A percentile compares a stretch with the other conserved stretches of the same genome.
phyloP scores from a whole-genome alignment of 1,140 invertebrate genomes.

The Rhynchophorus ferrugineus region DNA sequence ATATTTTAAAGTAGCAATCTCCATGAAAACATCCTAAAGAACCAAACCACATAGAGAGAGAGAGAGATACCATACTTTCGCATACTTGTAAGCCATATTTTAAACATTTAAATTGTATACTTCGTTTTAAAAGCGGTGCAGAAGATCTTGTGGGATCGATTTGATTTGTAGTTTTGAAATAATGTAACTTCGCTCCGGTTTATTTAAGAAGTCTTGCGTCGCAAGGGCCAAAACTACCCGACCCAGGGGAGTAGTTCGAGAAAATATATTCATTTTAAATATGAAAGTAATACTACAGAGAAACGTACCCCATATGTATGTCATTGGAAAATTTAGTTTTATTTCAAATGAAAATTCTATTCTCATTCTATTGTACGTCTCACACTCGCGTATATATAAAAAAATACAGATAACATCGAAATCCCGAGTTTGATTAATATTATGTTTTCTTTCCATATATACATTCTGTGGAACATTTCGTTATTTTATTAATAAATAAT shows the following conservation, averaged over 20 bases:
- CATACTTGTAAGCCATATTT: not conserved
- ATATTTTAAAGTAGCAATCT: no score
- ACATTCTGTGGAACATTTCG: no score
- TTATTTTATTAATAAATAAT: no score
- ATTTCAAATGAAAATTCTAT: not conserved
- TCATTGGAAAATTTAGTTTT: not conserved
- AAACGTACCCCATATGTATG: not conserved
- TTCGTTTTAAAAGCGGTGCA: constrained; percentile 1
- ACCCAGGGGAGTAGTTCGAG: not conserved
- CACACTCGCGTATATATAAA: no score
- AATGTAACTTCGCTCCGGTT: not conserved
- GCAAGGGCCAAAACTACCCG: not conserved
- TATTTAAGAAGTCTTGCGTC: constrained; percentile 1
- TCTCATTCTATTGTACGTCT: no score
- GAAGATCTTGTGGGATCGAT: constrained; percentile 5
- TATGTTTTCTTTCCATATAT: no score
- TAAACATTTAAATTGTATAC: constrained; percentile 3
- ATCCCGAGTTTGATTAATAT: no score
- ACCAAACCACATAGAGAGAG: no score
- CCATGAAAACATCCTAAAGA: no score
- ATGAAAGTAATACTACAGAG: not conserved
- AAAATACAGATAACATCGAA: no score
- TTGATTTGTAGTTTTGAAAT: constrained; percentile 5
- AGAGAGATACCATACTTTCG: not conserved
- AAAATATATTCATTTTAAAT: constrained; percentile 4